Base-by-base conservation (phyloP, 2,888 invertebrate genomes). In the Shargacucullia verbasci region DNA sequence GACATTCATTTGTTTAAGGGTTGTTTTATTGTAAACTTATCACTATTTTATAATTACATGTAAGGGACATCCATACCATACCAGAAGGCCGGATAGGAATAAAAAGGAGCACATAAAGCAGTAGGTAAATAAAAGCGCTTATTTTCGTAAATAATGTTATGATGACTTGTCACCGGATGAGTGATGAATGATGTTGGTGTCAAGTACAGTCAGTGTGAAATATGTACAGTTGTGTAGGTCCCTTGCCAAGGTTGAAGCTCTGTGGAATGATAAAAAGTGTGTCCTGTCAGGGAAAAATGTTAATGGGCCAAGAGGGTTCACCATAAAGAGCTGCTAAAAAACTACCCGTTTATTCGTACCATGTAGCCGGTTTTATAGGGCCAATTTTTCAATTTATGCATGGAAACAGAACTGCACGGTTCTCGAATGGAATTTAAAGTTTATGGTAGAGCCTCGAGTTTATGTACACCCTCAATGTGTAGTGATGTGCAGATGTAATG, bases 401-500 rank as follows among this genome's bases (percentile, higher is more conserved):
- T 8, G 37, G 14, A 13, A 14, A 35, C 8, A 7, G 6, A 14
- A 8, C 20, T 20, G 20, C 20, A 9, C 12, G 27, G 29, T 4
- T 46, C 11, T n/a, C 40, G 37, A 41, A 48, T 47, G 48, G 11
- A 40, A 27, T 44, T 20, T 31, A 34, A 15, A 48, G 68, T 60
- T 52, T 14, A 53, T 64, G 52, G 47, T 61, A 45, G 39, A 61
- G 37, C 62, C 53, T 41, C 40, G 34, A 25, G 11, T 53, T 34
- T 45, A 40, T 41, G 37, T 15, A 55, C 15, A 44, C 12, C 40
- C 58, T 56, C 49, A 29, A 33, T 52, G 65, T 54, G 59, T 63
- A 65, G 69, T 40, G 48, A 75, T 69, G 74, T 77, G 78, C 75
- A 73, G 69, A 68, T 72, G 80, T 77, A 70, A 78, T 76, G 66